These are phyloP conservation scores for Protomyctophum bolini DNA, from an alignment of 2,113 vertebrate genomes.

Conservation along the genomic window DNA sequence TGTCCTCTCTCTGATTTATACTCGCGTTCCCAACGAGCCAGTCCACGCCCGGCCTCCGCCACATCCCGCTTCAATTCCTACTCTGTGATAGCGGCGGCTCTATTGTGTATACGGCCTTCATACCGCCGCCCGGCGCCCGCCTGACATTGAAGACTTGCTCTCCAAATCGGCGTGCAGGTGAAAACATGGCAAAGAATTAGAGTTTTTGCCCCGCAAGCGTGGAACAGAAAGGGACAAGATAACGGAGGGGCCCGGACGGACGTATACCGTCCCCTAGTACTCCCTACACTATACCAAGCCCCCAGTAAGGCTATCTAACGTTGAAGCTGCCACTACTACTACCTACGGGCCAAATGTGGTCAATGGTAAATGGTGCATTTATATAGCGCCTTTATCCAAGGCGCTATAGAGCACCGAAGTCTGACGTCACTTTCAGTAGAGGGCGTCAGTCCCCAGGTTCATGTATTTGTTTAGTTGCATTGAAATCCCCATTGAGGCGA, in stretches of 20 bases:
- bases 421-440: too few species aligned
- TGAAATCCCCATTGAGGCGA: too few species aligned
- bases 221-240: constrained; percentile 77
- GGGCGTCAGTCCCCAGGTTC: too few species aligned
- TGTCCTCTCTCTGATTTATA: constrained; percentile 82
- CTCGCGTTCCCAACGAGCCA: constrained; percentile 71
- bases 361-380: too few species aligned
- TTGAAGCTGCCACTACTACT: background rate
- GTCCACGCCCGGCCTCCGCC: constrained; percentile 59
- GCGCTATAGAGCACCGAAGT: too few species aligned
- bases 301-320: constrained; percentile 44
- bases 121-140: constrained; percentile 26
- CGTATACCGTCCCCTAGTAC: constrained; percentile 16
- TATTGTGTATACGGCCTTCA: constrained; percentile 61
- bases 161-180: constrained; percentile 62
- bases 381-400: too few species aligned
- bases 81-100: constrained; percentile 67
- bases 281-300: constrained; percentile 48
- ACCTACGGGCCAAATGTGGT: constrained; percentile 67
- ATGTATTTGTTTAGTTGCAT: too few species aligned
- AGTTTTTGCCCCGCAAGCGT: constrained; percentile 63
- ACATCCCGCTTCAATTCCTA: constrained; percentile 69
- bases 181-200: constrained; percentile 74
- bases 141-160: constrained; percentile 77
- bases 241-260: constrained; percentile 54